phyloP scores from a whole-genome alignment of 2,888 invertebrate genomes.

The Dusona sp. region DNA sequence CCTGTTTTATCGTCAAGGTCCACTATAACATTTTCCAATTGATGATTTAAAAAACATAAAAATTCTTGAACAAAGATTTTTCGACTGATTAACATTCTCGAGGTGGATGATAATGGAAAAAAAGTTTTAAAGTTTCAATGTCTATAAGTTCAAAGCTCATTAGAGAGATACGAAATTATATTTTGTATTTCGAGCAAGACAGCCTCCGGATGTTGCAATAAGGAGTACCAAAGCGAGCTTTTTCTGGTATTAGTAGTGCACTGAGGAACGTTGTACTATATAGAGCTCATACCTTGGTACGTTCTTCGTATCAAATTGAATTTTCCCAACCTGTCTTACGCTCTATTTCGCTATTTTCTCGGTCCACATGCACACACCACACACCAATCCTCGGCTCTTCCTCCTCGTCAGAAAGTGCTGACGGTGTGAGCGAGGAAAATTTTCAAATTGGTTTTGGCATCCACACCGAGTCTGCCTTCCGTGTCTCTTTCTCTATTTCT shows the following conservation, averaged over 20 bases:
- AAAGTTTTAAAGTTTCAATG: neutral
- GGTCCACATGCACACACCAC: slow-evolving; percentile 16
- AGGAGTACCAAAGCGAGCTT: slow-evolving; percentile 4
- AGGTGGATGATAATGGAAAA: neutral
- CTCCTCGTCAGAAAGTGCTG: slow-evolving; percentile 47
- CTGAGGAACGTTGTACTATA: neutral
- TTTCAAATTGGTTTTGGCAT: slow-evolving; percentile 57
- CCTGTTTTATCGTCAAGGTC: slow-evolving; percentile 25
- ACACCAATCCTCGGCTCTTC: slow-evolving; percentile 1
- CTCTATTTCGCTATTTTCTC: slow-evolving; percentile 47
- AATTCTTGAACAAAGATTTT: neutral
- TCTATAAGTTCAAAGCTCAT: neutral
- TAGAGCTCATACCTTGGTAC: slow-evolving; percentile 25
- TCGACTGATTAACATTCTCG: neutral
- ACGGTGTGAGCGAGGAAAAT: slow-evolving; percentile 49
- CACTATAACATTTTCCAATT: neutral
- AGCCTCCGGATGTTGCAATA: slow-evolving; percentile 35
- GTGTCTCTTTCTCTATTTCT: neutral
- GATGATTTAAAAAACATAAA: neutral
- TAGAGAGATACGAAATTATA: neutral
- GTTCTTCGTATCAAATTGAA: slow-evolving; percentile 57
- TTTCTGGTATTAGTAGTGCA: slow-evolving; percentile 1
- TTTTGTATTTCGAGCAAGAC: neutral
- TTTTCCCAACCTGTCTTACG: slow-evolving; percentile 46
- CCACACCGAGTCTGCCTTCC: slow-evolving; percentile 26